phyloP scores from a whole-genome alignment of 2,888 invertebrate species.

The Leptarthrus brevirostris region DNA sequence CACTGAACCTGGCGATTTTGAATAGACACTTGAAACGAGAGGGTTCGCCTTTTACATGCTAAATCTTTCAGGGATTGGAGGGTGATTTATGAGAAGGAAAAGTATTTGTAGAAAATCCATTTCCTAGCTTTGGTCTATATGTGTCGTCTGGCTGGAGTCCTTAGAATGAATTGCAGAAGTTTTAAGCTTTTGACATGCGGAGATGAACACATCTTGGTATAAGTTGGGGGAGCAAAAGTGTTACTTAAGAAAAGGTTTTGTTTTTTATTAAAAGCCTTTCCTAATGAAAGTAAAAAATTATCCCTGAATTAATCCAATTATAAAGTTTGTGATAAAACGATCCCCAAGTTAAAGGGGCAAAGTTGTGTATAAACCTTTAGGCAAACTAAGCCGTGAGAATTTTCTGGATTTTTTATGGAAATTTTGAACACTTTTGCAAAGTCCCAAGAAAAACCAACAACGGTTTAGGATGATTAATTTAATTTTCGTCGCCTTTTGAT shows the following conservation, averaged over 20 bases:
- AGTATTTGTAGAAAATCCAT: slow-evolving; percentile 21
- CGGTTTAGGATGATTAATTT: not conserved
- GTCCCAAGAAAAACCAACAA: not conserved
- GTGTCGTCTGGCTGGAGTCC: too few relatives aligned
- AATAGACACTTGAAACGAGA: slow-evolving; percentile 1
- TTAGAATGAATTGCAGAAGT: not conserved
- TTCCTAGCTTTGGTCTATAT: too few relatives aligned
- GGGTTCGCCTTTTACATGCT: slow-evolving; percentile 11
- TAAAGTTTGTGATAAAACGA: not conserved
- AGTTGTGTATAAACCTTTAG: not conserved
- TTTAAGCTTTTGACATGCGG: not conserved
- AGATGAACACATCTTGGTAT: too few relatives aligned
- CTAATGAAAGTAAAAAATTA: not conserved
- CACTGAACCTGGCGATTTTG: not conserved
- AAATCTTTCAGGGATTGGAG: slow-evolving; percentile 33
- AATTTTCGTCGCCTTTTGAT: not conserved
- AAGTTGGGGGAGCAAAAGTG: too few relatives aligned
- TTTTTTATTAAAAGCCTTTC: not conserved
- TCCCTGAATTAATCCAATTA: not conserved
- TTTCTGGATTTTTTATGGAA: not conserved
- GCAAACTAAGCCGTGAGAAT: not conserved
- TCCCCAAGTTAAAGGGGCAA: not conserved
- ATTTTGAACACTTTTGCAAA: not conserved
- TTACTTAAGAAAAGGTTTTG: too few relatives aligned
- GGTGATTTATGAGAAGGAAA: slow-evolving; percentile 32